Evolutionary conservation across 1,140 invertebrate species (phyloP).

Genomic region (Pseudomyrmex flavicornis): DNA sequence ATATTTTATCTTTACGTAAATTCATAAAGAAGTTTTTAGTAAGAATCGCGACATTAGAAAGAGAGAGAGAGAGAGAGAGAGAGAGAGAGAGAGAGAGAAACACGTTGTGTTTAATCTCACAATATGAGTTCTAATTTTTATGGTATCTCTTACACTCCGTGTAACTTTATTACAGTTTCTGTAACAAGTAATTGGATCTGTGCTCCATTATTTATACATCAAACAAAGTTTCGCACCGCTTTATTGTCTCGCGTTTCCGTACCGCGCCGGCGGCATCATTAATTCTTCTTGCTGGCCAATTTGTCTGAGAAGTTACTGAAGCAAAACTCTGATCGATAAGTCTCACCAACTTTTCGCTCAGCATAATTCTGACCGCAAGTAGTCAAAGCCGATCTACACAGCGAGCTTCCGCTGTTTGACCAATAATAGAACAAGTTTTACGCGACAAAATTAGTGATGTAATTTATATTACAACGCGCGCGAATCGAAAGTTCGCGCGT

Average conservation of each 20-base stretch:
- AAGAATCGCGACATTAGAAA: not conserved
- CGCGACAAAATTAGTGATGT: not conserved
- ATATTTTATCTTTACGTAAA: not conserved
- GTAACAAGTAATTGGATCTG: slow-evolving; percentile 54
- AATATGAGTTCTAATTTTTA: slow-evolving; percentile 40
- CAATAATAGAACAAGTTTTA: not conserved
- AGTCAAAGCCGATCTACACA: not conserved
- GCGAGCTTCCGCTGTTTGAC: not conserved
- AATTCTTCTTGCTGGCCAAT: slow-evolving; percentile 52
- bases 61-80: too few species aligned
- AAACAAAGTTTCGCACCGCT: slow-evolving; percentile 51
- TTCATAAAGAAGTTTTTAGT: not conserved
- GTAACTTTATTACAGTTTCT: slow-evolving; percentile 52
- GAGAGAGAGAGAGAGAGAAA: too few species aligned
- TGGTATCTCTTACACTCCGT: slow-evolving; percentile 7
- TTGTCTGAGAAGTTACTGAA: slow-evolving; percentile 46
- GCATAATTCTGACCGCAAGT: slow-evolving; percentile 25
- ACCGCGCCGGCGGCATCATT: slow-evolving; percentile 32
- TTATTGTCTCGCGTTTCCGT: slow-evolving; percentile 50
- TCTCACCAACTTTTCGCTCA: slow-evolving; percentile 35
- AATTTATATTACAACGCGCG: not conserved
- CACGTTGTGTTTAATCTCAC: slow-evolving; percentile 5
- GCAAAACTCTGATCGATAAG: slow-evolving; percentile 50
- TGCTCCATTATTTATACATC: slow-evolving; percentile 55
- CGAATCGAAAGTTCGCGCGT: not conserved